Evolutionary conservation across 2,797 vertebrate genomes (phyloP).

Genomic region (Holocentrus rufus): DNA sequence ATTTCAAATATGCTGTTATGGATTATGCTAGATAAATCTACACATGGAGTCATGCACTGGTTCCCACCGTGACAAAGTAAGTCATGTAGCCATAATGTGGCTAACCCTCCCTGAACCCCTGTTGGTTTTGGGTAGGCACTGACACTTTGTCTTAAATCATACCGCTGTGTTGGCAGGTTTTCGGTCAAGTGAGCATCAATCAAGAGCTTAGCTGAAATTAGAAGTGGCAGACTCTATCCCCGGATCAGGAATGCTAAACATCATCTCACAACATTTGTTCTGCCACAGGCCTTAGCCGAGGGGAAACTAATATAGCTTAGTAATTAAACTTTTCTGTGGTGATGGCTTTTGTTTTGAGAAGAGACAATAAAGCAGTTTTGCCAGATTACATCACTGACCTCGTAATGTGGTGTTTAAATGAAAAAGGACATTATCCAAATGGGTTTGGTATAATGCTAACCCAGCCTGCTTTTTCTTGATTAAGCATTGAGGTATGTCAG

Average conservation of each 20-base stretch:
- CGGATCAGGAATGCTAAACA: slow-evolving; percentile 59
- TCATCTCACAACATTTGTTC: slow-evolving; percentile 53
- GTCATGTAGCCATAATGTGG: slow-evolving; percentile 60
- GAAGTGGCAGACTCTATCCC: slow-evolving; percentile 51
- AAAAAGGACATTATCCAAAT: background rate
- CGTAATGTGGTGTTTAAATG: background rate
- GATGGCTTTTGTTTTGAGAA: slow-evolving; percentile 1
- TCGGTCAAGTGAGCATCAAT: slow-evolving; percentile 69
- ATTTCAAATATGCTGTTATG: slow-evolving; percentile 4
- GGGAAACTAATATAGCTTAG: slow-evolving; percentile 9
- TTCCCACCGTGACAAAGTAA: slow-evolving; percentile 51
- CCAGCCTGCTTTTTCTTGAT: slow-evolving; percentile 8
- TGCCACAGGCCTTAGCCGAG: slow-evolving; percentile 9
- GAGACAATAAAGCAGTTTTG: slow-evolving; percentile 3
- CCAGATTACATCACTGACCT: background rate
- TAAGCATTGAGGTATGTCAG: slow-evolving; percentile 25
- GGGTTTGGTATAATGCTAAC: slow-evolving; percentile 8
- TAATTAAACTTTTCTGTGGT: background rate
- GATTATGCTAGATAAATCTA: background rate
- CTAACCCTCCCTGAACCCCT: slow-evolving; percentile 53
- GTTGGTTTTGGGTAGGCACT: slow-evolving; percentile 59
- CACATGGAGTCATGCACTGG: background rate
- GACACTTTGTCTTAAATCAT: slow-evolving; percentile 70
- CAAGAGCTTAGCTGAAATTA: slow-evolving; percentile 52
- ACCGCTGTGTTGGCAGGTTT: slow-evolving; percentile 68